A percentile compares a stretch with the other conserved stretches of the same genome.
Evolutionary conservation across 2,888 invertebrate genomes (phyloP).

Genomic region (Seira sanloemensis): DNA sequence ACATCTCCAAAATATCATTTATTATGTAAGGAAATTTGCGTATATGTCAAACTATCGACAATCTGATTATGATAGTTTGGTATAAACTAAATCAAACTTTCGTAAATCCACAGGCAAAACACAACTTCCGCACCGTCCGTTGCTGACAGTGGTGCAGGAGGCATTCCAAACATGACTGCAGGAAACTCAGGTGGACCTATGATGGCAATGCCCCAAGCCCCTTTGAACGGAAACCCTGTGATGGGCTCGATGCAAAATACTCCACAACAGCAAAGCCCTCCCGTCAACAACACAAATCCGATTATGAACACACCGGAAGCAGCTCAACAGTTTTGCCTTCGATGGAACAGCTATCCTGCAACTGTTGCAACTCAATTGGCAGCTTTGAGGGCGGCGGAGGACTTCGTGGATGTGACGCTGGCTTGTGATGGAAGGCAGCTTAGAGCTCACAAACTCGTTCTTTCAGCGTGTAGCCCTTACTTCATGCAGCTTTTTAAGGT

Average conservation of each 20-base stretch:
- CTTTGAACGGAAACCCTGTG: constrained; percentile 51
- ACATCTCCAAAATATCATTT: not conserved
- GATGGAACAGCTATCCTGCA: constrained; percentile 90
- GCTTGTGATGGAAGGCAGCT: constrained; percentile 89
- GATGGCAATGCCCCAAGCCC: constrained; percentile 55
- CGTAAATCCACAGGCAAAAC: constrained; percentile 29
- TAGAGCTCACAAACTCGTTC: constrained; percentile 88
- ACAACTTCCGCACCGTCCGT: constrained; percentile 37
- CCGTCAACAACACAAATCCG: constrained; percentile 38
- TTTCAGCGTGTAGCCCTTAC: constrained; percentile 91
- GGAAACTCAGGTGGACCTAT: constrained; percentile 50
- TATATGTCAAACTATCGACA: too few species aligned
- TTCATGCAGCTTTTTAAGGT: constrained; percentile 91
- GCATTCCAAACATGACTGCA: constrained; percentile 50
- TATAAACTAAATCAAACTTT: not conserved
- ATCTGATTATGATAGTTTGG: too few species aligned
- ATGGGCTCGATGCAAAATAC: constrained; percentile 52
- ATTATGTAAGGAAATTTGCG: not conserved
- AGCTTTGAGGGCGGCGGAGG: constrained; percentile 88
- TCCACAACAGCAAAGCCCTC: constrained; percentile 48
- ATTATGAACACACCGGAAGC: constrained; percentile 65
- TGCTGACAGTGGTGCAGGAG: constrained; percentile 26
- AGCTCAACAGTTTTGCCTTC: constrained; percentile 88
- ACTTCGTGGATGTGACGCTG: constrained; percentile 91
- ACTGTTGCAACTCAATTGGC: constrained; percentile 92